Base-by-base conservation (phyloP, 2,113 vertebrate genomes). In the Hippolais icterina region DNA sequence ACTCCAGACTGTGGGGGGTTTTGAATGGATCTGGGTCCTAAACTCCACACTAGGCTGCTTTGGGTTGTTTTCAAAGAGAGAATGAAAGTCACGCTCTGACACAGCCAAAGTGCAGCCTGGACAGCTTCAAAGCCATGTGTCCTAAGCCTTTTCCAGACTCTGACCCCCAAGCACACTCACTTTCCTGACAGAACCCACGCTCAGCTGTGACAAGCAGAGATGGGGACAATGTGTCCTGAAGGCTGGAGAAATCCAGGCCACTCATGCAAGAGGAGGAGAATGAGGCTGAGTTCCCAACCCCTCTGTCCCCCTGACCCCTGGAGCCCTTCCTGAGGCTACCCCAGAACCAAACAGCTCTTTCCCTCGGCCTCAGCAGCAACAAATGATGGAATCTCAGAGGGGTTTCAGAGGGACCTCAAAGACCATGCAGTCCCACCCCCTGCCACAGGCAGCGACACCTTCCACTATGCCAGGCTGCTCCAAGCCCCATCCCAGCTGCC, bases 41-140 rank as follows among this genome's bases (percentile, higher is more conserved):
- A 87, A 75, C 1, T 1, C 57, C n/a, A 9, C 27, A 10, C 4
- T 2, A 54, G 70, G 31, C 52, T 75, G 4, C 69, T 82, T 7
- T 27, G 83, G 16, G 22, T 13, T 8, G 3, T 41, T 85, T 71
- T 31, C 71, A 31, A 49, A 37, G 41, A 24, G 35, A 33, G 14
- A 21, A n/a, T 4, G 7, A 6, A 19, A 28, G 23, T 17, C 4
- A 0, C 33, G 35, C 33, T 54, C 61, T 60, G 68, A 13, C 42
- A 49, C 56, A 47, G 74, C 47, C 44, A 7, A 59, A 53, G 20
- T 23, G n/a, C 61, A 56, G 54, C 46, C 57, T 4, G 11, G 28
- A 39, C 17, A 50, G 18, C 28, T 33, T 8, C 83, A 60, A 17
- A 39, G n/a, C 20, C 0, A 0, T 5, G 10, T 29, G 46, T 24